phyloP scores from a whole-genome alignment of 2,888 invertebrate species.

The Pandemis corylana region DNA sequence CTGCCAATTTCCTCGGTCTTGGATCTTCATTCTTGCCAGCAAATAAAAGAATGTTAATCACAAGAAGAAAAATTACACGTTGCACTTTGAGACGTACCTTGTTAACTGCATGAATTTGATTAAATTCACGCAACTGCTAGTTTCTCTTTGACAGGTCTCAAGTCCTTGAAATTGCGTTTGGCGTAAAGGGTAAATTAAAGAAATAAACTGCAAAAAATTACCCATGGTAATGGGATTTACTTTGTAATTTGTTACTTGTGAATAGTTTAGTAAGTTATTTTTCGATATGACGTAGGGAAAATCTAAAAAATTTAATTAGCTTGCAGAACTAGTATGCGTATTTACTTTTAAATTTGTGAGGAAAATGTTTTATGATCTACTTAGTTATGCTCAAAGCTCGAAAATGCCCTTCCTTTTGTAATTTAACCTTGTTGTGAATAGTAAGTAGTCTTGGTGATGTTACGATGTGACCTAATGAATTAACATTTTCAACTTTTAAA shows the following conservation, averaged over 20 bases:
- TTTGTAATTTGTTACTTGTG: neutral
- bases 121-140: neutral
- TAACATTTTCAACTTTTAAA: no score
- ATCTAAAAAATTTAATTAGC: no score
- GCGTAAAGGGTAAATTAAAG: neutral
- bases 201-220: neutral
- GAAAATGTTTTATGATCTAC: no score
- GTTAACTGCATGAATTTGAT: conserved; percentile 27
- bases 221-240: neutral
- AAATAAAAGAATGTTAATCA: conserved; percentile 38
- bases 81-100: conserved; percentile 19
- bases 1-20: conserved; percentile 44
- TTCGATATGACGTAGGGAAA: no score
- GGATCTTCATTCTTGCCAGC: conserved; percentile 40
- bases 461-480: no score
- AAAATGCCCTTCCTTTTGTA: no score
- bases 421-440: no score
- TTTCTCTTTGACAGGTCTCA: neutral
- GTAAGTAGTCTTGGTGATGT: no score
- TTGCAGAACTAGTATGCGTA: no score
- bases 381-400: no score
- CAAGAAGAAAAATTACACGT: conserved; percentile 29
- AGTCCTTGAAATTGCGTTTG: conserved; percentile 6
- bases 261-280: no score
- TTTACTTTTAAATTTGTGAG: no score